A percentile compares a stretch with the other conserved stretches of the same genome.
These are phyloP conservation scores for fruit fly (Drosophila melanogaster) DNA, from an alignment of 1,140 invertebrate genomes.

Conservation along the genomic window DNA sequence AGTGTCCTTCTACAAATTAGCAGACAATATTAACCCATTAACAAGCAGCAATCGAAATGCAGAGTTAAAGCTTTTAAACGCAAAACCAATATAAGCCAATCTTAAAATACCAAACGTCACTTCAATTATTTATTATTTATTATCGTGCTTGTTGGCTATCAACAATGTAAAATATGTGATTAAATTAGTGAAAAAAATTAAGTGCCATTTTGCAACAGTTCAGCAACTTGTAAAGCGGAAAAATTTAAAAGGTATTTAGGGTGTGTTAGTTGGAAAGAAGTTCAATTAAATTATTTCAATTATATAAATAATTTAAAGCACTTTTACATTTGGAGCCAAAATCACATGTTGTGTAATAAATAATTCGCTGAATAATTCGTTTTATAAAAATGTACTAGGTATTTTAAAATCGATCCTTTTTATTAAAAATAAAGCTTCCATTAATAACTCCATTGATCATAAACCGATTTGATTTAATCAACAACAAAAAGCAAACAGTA, in stretches of 20 bases:
- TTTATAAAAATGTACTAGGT: background rate
- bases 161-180: conserved; percentile 3
- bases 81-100: conserved; percentile 1
- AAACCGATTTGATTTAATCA: conserved; percentile 36
- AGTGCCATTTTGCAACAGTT: background rate
- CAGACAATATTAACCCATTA: conserved; percentile 7
- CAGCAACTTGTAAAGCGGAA: background rate
- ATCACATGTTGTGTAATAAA: too few relatives aligned
- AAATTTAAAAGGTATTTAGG: background rate
- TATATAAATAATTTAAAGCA: background rate
- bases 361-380: too few relatives aligned
- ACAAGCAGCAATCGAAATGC: background rate
- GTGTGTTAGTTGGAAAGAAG: background rate
- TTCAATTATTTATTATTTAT: conserved; percentile 9
- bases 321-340: background rate
- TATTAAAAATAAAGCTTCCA: background rate
- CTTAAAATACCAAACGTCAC: conserved; percentile 3
- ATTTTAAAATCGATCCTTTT: background rate
- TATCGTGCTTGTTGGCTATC: background rate
- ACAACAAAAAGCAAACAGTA: conserved; percentile 6
- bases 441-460: conserved; percentile 34
- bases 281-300: background rate
- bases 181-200: conserved; percentile 18
- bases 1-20: background rate
- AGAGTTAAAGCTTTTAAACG: background rate